phyloP scores from a whole-genome alignment of 1,140 invertebrate genomes.

The Drosophila navojoa region DNA sequence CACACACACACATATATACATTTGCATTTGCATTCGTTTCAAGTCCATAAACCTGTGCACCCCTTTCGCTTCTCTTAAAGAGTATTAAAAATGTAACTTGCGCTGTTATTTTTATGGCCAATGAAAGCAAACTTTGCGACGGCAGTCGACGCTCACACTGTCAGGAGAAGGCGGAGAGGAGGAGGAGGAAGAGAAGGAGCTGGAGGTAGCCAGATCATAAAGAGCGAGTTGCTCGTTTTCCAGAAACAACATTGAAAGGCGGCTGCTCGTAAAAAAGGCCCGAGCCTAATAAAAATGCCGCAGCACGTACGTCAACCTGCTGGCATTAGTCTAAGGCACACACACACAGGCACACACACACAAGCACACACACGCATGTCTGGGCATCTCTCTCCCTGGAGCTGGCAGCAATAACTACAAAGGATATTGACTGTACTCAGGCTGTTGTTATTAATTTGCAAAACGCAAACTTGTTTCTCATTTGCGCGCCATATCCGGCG shows the following conservation, averaged over 20 bases:
- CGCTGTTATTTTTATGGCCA: conserved; percentile 69
- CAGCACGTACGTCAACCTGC: conserved; percentile 80
- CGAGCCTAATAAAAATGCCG: conserved; percentile 79
- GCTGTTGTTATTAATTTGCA: conserved; percentile 75
- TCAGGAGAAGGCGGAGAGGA: not conserved
- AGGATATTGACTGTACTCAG: conserved; percentile 31
- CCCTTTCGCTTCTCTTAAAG: conserved; percentile 11
- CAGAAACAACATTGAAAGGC: conserved; percentile 57
- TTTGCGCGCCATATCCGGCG: conserved; percentile 61
- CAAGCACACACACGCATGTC: conserved; percentile 15
- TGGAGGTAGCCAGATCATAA: not conserved
- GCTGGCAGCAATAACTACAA: conserved; percentile 6
- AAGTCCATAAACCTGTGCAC: conserved; percentile 20
- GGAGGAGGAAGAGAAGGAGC: not conserved
- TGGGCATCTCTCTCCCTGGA: conserved; percentile 8
- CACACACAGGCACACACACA: conserved; percentile 36
- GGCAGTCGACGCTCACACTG: not conserved
- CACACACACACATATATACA: not conserved
- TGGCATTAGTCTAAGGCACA: conserved; percentile 65
- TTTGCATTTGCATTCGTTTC: conserved; percentile 2
- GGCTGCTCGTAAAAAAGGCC: conserved; percentile 60
- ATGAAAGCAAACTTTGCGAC: conserved; percentile 56
- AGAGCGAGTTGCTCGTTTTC: conserved; percentile 9
- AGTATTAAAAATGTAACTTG: conserved; percentile 31
- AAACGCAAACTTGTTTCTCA: conserved; percentile 71